Evolutionary conservation across 2,888 invertebrate species (phyloP).

Genomic region (Agrilus mali): DNA sequence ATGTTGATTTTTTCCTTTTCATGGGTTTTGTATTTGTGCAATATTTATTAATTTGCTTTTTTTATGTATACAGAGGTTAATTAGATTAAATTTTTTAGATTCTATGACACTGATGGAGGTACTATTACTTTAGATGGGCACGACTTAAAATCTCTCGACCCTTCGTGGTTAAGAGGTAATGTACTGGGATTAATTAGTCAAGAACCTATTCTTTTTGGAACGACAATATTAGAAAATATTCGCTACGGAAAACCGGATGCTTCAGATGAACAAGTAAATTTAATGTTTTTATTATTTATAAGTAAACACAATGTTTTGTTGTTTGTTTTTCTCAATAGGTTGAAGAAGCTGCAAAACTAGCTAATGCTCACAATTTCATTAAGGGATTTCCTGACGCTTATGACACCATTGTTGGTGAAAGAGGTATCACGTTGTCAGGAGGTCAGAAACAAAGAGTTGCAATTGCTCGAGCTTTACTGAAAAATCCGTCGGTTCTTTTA

Average conservation of each 20-base stretch:
- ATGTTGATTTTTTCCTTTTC: neutral
- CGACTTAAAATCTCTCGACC: constrained; percentile 58
- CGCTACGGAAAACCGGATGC: constrained; percentile 72
- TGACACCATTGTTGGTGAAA: constrained; percentile 75
- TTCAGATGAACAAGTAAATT: constrained; percentile 53
- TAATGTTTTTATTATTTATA: neutral
- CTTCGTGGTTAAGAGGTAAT: constrained; percentile 73
- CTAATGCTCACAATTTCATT: constrained; percentile 91
- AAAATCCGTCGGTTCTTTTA: constrained; percentile 77
- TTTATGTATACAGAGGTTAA: no score
- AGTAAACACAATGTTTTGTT: constrained; percentile 1
- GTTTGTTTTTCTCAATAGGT: constrained; percentile 38
- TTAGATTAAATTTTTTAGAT: constrained; percentile 53
- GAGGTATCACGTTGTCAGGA: constrained; percentile 84
- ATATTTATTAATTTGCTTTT: constrained; percentile 11
- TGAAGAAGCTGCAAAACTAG: constrained; percentile 64
- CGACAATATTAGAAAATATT: constrained; percentile 85
- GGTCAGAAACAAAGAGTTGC: constrained; percentile 93
- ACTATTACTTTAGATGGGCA: constrained; percentile 61
- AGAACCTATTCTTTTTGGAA: constrained; percentile 89
- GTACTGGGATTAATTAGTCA: constrained; percentile 84
- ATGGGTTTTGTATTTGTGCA: neutral
- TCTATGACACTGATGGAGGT: constrained; percentile 70
- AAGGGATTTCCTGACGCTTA: constrained; percentile 70
- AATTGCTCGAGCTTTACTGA: constrained; percentile 85